Evolutionary conservation across 2,797 vertebrate species (phyloP).

Genomic region (Poeciliopsis turneri): DNA sequence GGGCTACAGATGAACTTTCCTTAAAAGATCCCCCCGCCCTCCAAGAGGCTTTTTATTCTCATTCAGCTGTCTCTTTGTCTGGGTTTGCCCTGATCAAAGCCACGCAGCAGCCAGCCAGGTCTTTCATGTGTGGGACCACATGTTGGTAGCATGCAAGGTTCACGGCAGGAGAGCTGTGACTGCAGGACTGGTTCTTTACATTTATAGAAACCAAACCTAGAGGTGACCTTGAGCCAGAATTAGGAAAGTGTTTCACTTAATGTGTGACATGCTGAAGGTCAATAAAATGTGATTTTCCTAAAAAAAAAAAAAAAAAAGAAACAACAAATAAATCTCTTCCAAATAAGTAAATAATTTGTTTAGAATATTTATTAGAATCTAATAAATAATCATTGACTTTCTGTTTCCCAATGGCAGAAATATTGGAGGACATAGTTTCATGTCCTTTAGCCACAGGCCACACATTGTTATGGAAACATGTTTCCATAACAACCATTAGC

Average conservation of each 20-base stretch:
- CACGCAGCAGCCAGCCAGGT: conserved; percentile 6
- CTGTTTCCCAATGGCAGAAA: background rate
- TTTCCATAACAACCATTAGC: background rate
- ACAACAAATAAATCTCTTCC: background rate
- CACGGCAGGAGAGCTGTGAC: background rate
- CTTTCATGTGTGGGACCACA: conserved; percentile 50
- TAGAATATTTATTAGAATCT: background rate
- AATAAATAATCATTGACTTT: background rate
- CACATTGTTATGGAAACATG: background rate
- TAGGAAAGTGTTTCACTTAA: background rate
- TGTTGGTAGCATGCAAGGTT: conserved; percentile 32
- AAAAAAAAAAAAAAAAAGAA: background rate
- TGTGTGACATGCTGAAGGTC: background rate
- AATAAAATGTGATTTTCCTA: background rate
- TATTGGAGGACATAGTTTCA: background rate
- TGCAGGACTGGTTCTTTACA: background rate
- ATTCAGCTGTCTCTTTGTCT: conserved; percentile 29
- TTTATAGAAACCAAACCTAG: background rate
- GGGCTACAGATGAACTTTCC: conserved; percentile 13
- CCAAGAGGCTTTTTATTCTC: conserved; percentile 23
- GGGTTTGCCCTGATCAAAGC: conserved; percentile 65
- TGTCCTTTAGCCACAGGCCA: background rate
- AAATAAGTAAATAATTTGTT: background rate
- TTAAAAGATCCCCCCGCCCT: background rate
- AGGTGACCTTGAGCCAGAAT: background rate